Conservation (phyloP, 1,140 invertebrate genomes). For the Trichonephila inaurata region DNA sequence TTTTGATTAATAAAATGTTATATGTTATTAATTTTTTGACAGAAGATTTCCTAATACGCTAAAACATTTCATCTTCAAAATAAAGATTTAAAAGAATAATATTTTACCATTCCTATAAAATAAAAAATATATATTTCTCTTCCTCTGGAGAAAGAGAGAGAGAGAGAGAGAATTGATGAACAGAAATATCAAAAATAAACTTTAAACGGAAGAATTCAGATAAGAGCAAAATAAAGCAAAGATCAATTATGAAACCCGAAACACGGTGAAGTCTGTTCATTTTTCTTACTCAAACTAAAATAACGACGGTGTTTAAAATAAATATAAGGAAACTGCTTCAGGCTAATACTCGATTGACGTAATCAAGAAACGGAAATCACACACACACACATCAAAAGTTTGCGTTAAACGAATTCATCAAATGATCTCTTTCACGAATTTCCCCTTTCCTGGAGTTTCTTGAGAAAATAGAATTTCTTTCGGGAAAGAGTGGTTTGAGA, state of each 20-base stretch:
- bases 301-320: slow-evolving; percentile 13
- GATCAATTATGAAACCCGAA: background rate
- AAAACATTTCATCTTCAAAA: background rate
- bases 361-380: slow-evolving; percentile 22
- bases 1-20: no score
- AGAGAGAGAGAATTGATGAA: background rate
- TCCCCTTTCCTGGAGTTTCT: slow-evolving; percentile 2
- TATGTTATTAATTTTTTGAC: no score
- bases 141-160: background rate
- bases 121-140: background rate
- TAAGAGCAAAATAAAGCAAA: background rate
- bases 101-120: background rate
- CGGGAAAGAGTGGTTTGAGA: background rate
- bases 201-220: background rate
- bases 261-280: background rate
- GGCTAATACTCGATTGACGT: background rate
- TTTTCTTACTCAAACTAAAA: background rate
- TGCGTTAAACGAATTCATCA: background rate
- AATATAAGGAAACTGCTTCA: background rate
- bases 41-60: no score
- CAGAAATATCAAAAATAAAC: background rate
- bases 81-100: background rate
- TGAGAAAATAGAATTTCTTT: background rate
- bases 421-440: background rate
- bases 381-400: background rate